Base-by-base conservation (phyloP, 2,888 invertebrate species). In the Meiosimyza decipiens region DNA sequence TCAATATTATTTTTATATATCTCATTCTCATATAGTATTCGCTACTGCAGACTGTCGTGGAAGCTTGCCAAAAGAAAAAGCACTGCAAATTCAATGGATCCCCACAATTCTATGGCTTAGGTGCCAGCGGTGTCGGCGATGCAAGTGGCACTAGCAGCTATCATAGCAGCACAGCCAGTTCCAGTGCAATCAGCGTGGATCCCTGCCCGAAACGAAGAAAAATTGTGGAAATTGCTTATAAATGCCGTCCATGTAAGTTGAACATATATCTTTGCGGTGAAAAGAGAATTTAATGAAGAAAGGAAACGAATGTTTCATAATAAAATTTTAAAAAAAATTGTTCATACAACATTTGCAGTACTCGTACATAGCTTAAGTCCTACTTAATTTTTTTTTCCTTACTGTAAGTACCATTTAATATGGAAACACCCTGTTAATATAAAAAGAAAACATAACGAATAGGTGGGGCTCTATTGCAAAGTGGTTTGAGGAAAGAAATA, bases 171-270 rank as follows among this genome's bases (percentile, higher is more conserved):
- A 85, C 85, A 71, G 82, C 82, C 73, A 84, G 82, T 74, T 80
- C 84, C 54, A 83, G 80, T 77, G 78, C 82, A 77, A 82, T 82
- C 77, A 83, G 80, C 77, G 81, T 79, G 77, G 86, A 98, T 88
- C 97, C 97, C 0, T 98, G 98, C 85, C 97, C 97, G 15, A 93
- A 94, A 40, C 92, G 95, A 64, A 90, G 94, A 76, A 97, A 98
- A 88, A 97, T 96, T 89, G 94, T 97, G 79, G 96, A 97, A 89
- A 95, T 98, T 76, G 95, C 95, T 80, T 98, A 96, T 89, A 97
- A 97, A 88, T 98, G 98, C 90, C 92, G 95, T 88, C 98, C 98
- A 84, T 95, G 98, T 98, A 90, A 95, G 95, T 93, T 79, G 52
- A 71, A 54, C 12, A 65, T 64, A 64, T 49, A 64, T 40, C 49